These are phyloP conservation scores for Agrochola lychnidis DNA, from an alignment of 2,888 invertebrate species.

Conservation along the genomic window DNA sequence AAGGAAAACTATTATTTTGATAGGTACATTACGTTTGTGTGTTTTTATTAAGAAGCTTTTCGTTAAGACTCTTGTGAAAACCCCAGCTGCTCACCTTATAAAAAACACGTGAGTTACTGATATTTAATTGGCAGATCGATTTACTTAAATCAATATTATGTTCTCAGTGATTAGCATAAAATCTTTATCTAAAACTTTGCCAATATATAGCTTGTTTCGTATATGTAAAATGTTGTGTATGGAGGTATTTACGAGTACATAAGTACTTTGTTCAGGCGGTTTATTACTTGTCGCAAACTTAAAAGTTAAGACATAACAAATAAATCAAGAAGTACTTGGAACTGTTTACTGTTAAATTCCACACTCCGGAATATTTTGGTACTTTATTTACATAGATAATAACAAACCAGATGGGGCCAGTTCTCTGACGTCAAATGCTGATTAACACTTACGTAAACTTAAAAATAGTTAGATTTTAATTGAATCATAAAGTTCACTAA, in stretches of 20 bases:
- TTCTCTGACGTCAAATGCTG: conserved; percentile 48
- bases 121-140: conserved; percentile 13
- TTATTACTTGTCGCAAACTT: conserved; percentile 3
- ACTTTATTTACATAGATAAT: conserved; percentile 51
- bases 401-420: conserved; percentile 44
- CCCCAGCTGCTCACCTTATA: background rate
- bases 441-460: conserved; percentile 13
- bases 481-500: conserved; percentile 22
- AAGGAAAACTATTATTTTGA: no score
- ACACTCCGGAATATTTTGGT: conserved; percentile 38
- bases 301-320: conserved; percentile 29
- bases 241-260: conserved; percentile 3
- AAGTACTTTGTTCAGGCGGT: background rate
- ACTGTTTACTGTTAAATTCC: conserved; percentile 59
- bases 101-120: background rate
- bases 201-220: conserved; percentile 10
- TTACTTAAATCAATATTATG: conserved; percentile 28
- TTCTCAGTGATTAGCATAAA: background rate
- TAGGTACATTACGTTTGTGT: background rate
- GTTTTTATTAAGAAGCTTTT: conserved; percentile 6
- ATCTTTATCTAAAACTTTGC: background rate
- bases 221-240: background rate
- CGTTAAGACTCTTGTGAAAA: background rate
- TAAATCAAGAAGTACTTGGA: conserved; percentile 29
- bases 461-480: conserved; percentile 22